Base-by-base conservation (phyloP, 2,797 vertebrate species). In the Spinus pinus region DNA sequence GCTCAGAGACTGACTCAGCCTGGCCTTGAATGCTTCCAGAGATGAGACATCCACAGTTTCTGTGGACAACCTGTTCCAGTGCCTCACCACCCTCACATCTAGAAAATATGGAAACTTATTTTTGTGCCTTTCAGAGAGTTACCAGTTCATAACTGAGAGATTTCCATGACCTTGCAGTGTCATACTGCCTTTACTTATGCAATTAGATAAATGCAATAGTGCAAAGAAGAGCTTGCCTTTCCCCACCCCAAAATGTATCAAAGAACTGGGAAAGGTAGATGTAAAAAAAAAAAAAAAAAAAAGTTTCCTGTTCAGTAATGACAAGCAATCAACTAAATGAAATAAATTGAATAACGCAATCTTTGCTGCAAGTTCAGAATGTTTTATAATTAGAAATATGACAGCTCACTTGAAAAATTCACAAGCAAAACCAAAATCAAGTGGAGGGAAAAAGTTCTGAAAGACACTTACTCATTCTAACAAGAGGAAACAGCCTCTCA, bases 331-430 rank as follows among this genome's bases (percentile, higher is more conserved):
- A 72, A 60, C 70, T 91, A 81, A 86, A 84, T 94, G 83, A 28
- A n/a, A 60, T 61, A 90, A 88, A 75, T 3, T 62, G 35, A 53
- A 66, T 92, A 84, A 88, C 60, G 49, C 83, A 57, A 46, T 86
- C 51, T 75, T 86, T 88, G 57, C 83, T 93, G 57, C 65, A 86
- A 95, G 51, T 67, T 39, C n/a, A 70, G 71, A 91, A 80, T 73
- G 49, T 71, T 94, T 91, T 77, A 81, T 86, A 95, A 96, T 94
- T 96, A 83, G 67, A 91, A 88, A 86, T 92, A 62, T 92, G 81
- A 90, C 84, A 86, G 69, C 42, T 96, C 75, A 66, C 57, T 94
- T 81, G 64, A 91, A 92, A 96, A 90, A 75, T 67, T 92, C 62
- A 69, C 31, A 79, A 83, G 53, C 33, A 91, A 95, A 87, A 83